Evolutionary conservation across 2,113 vertebrate genomes (phyloP), one percentile per base, ranked within the genome.

Genomic region (Peromyscus polionotus): DNA sequence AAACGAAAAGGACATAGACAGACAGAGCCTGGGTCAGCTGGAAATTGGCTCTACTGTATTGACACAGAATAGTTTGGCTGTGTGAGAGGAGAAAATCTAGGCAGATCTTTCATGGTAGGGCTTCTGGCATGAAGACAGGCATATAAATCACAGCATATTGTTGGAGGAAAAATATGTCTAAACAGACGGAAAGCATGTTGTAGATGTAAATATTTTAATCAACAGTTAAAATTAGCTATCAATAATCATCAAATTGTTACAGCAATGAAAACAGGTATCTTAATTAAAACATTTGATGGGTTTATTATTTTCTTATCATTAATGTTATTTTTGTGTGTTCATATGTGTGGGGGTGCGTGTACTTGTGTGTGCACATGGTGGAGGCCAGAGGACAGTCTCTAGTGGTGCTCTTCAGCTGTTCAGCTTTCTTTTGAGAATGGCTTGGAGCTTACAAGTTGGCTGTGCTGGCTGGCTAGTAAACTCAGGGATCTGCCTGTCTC

Each of bases 91-190:
- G 45, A 33, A 17, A 90, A 11, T 26, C 48, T 4, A 19, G 26
- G 79, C 19, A 20, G 84, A 67, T 72, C 68, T 48, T 51, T 36
- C 19, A 80, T 8, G 31, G 59, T 51, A 61, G 22, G 17, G 24
- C 28, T 16, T 51, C 68, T 26, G 8, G 3, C 0, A 2, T 36
- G 0, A 3, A 76, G 6, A 42, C 31, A 0, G 10, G 48, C 63
- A 72, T 42, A 63, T 68, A 59, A 65, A 72, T 54, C 31, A 39
- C 17, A 19, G 61, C 48, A 31, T 51, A 31, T 70, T 33, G 36
- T 59, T 13, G 88, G 70, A 42, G 39, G 68, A 17, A 39, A 61
- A 68, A 72, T 61, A 14, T 6, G 79, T 2, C 24, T 31, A 51
- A 19, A 16, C 67, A 20, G 7, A 22, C 31, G 39, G 94, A 75